A percentile compares a stretch with the other conserved stretches of the same genome.
Conservation (phyloP, 1,140 invertebrate genomes). For the Drosophila pectinifera region DNA sequence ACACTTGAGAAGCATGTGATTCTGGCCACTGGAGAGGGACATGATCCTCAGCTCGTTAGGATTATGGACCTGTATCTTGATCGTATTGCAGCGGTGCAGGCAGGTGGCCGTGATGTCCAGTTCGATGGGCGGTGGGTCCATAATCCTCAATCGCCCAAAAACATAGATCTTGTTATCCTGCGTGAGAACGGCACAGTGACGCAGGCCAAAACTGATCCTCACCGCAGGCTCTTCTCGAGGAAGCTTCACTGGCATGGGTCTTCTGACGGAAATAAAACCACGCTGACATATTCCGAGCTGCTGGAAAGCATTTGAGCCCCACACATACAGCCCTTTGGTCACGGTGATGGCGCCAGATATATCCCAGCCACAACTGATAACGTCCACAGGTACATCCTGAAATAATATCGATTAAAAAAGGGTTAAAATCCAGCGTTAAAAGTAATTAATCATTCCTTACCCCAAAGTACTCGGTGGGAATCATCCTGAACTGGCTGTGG, state of each 20-base stretch:
- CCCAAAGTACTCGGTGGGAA: constrained; percentile 73
- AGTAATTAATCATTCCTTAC: constrained; percentile 22
- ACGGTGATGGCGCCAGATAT: constrained; percentile 89
- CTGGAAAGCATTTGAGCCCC: constrained; percentile 91
- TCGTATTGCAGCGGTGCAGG: constrained; percentile 68
- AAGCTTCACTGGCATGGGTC: constrained; percentile 80
- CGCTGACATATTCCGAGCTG: constrained; percentile 89
- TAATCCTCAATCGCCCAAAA: constrained; percentile 67
- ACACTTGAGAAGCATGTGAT: constrained; percentile 89
- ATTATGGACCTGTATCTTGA: constrained; percentile 69
- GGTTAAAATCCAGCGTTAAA: no score
- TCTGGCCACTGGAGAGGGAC: constrained; percentile 88
- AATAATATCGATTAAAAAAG: neutral
- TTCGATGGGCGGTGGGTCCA: constrained; percentile 74
- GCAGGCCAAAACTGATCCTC: constrained; percentile 87
- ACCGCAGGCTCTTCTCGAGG: constrained; percentile 76
- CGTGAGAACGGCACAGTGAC: constrained; percentile 89
- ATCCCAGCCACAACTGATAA: constrained; percentile 90
- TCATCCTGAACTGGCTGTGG: constrained; percentile 67
- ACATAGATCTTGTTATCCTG: constrained; percentile 85
- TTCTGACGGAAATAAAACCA: constrained; percentile 85
- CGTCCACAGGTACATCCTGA: constrained; percentile 86
- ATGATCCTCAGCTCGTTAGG: constrained; percentile 64
- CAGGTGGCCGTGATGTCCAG: constrained; percentile 72
- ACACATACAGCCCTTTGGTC: constrained; percentile 88